Conservation (phyloP, 2,113 vertebrate species). For the Corynorhinus townsendii region DNA sequence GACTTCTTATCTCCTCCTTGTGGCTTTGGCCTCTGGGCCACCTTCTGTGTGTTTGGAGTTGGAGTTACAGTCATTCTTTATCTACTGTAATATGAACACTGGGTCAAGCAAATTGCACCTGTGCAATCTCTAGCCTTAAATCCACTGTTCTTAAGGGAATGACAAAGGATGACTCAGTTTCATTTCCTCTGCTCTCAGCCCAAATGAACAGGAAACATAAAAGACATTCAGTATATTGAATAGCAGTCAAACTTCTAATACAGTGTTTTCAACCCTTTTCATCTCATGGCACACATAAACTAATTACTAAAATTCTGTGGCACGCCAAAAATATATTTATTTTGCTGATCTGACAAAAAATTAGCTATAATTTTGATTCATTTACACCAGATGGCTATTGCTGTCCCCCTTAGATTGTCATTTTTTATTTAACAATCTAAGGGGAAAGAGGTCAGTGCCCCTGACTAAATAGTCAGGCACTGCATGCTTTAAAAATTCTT, state of each 20-base stretch:
- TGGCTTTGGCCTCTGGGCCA: not conserved
- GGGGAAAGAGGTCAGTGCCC: not conserved
- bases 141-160: not conserved
- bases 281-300: not conserved
- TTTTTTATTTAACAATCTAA: not conserved
- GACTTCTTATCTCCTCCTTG: not conserved
- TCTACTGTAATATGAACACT: not conserved
- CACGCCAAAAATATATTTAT: not conserved
- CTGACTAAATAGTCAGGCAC: not conserved
- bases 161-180: slow-evolving; percentile 14
- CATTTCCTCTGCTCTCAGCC: slow-evolving; percentile 2
- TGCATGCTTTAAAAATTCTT: not conserved
- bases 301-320: not conserved
- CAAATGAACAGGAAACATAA: slow-evolving; percentile 57
- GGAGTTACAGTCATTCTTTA: slow-evolving; percentile 29
- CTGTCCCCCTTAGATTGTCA: not conserved
- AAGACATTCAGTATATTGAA: slow-evolving; percentile 30
- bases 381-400: not conserved
- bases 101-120: slow-evolving; percentile 4
- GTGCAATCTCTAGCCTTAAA: not conserved
- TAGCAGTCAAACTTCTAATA: slow-evolving; percentile 30
- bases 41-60: slow-evolving; percentile 1
- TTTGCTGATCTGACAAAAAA: not conserved
- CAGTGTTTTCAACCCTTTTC: not conserved
- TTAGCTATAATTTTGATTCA: not conserved